Evolutionary conservation across 2,797 vertebrate species (phyloP).

Genomic region (Megalops cyprinoides): DNA sequence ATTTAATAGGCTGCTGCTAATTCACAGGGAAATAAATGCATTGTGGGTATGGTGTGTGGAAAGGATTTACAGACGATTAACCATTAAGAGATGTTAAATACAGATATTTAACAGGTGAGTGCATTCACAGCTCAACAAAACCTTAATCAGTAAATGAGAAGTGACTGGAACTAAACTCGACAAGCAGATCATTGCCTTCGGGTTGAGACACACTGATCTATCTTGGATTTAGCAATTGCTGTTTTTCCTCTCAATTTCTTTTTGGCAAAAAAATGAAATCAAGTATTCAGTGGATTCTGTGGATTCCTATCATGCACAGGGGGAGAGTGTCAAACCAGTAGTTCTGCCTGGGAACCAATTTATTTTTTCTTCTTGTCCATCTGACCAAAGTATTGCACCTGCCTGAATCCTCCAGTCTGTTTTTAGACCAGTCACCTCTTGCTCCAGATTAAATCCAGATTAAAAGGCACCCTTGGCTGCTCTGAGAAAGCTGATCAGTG

Average conservation of each 20-base stretch:
- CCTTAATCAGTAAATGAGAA: no score
- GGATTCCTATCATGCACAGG: neutral
- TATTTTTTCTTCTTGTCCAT: neutral
- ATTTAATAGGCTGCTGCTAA: neutral
- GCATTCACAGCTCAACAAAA: no score
- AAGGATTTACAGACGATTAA: no score
- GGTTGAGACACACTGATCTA: no score
- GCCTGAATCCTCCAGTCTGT: neutral
- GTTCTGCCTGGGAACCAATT: neutral
- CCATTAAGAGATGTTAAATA: no score
- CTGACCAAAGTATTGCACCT: neutral
- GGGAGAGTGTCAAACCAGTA: neutral
- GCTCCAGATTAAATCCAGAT: neutral
- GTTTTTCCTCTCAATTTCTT: neutral
- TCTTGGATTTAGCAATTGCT: neutral
- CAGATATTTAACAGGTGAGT: no score
- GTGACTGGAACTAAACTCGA: no score
- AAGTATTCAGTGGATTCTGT: neutral
- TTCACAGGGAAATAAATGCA: neutral
- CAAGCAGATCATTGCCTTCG: no score
- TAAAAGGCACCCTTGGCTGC: neutral
- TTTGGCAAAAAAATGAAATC: neutral
- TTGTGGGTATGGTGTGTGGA: neutral
- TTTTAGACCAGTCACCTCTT: neutral
- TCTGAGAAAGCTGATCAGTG: neutral